Evolutionary conservation across 35 echinoderm and acorn worm species (phyloP).

Genomic region (Apostichopus japonicus): DNA sequence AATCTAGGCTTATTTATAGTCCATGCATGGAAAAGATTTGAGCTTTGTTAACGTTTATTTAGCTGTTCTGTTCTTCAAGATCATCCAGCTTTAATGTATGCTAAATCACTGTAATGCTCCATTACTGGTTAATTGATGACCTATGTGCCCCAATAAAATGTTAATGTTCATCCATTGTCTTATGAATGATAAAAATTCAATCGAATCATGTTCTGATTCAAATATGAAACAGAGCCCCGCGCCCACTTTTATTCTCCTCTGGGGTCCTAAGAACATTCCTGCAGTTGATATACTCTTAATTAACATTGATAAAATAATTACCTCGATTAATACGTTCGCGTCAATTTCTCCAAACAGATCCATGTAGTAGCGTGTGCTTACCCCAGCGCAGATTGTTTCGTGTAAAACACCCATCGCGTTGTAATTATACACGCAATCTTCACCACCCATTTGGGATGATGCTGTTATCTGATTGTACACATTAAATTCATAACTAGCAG

Average conservation of each 20-base stretch:
- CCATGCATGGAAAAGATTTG: too few species aligned
- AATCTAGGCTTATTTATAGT: too few species aligned
- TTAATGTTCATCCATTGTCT: too few species aligned
- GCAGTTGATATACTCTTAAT: neutral
- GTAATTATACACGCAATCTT: slow-evolving; percentile 54
- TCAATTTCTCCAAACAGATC: slow-evolving; percentile 73
- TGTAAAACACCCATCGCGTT: slow-evolving; percentile 66
- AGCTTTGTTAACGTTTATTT: too few species aligned
- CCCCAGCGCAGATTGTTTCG: slow-evolving; percentile 42
- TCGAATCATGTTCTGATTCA: too few species aligned
- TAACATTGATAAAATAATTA: slow-evolving; percentile 16
- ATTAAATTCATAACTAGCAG: slow-evolving; percentile 42
- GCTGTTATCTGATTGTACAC: slow-evolving; percentile 33
- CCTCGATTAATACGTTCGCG: slow-evolving; percentile 52
- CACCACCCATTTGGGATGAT: slow-evolving; percentile 16
- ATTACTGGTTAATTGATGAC: neutral
- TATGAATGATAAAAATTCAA: too few species aligned
- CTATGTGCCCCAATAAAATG: neutral
- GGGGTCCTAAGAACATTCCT: too few species aligned
- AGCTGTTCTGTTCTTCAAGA: neutral
- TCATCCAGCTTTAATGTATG: neutral
- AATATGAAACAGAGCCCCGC: too few species aligned
- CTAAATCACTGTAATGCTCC: neutral
- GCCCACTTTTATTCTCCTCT: too few species aligned
- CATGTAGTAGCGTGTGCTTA: slow-evolving; percentile 42